These are phyloP conservation scores for Brachionus sp. DNA, from an alignment of 1,140 invertebrate species.

Conservation along the genomic window DNA sequence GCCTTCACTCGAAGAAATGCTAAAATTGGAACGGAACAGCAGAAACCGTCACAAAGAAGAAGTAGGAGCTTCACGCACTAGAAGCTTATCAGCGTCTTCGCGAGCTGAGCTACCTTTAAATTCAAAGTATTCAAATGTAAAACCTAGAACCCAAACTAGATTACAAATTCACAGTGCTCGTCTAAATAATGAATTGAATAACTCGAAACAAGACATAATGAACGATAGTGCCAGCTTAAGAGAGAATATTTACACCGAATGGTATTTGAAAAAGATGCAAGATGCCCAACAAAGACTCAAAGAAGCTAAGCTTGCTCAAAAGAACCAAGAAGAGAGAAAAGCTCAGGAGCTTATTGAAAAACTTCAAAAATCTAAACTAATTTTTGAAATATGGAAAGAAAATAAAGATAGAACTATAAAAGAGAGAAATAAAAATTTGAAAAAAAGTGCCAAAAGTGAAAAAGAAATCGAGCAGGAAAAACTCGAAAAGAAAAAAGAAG, in stretches of 20 bases:
- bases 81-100: neutral
- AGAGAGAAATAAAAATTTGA: neutral
- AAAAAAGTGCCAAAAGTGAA: neutral
- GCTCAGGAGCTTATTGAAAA: slow-evolving; percentile 29
- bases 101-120: neutral
- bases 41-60: neutral
- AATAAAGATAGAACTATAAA: neutral
- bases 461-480: slow-evolving; percentile 27
- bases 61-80: neutral
- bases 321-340: slow-evolving; percentile 30
- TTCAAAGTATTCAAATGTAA: slow-evolving; percentile 28
- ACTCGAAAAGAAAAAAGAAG: slow-evolving; percentile 28
- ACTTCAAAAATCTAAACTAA: slow-evolving; percentile 27
- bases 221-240: slow-evolving; percentile 30
- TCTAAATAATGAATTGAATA: neutral
- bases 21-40: slow-evolving; percentile 11
- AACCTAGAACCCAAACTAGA: slow-evolving; percentile 40
- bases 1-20: slow-evolving; percentile 2
- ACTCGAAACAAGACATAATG: slow-evolving; percentile 19
- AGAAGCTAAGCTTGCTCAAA: slow-evolving; percentile 17
- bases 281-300: neutral
- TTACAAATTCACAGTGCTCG: slow-evolving; percentile 24
- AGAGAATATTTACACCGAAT: slow-evolving; percentile 16
- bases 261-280: slow-evolving; percentile 40
- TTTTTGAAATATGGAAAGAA: slow-evolving; percentile 33